Conservation (phyloP, 2,888 invertebrate species). For the Andrena trimmerana region DNA sequence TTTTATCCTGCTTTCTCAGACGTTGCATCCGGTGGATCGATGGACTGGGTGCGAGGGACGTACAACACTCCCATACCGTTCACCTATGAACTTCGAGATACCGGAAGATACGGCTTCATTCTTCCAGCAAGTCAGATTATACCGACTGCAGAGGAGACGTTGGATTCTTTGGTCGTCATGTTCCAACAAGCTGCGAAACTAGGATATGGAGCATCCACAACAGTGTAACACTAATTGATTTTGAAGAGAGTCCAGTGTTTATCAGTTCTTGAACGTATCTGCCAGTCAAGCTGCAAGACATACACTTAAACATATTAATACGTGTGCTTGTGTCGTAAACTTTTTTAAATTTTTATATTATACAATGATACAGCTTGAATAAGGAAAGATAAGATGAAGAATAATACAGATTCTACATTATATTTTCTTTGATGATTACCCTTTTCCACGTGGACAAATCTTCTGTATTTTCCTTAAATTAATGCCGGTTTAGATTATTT, state of each 20-base stretch:
- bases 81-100: conserved; percentile 90
- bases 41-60: conserved; percentile 92
- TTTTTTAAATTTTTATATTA: no score
- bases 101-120: conserved; percentile 88
- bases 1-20: conserved; percentile 84
- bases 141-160: conserved; percentile 89
- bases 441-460: no score
- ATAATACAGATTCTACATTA: not conserved
- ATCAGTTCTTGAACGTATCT: not conserved
- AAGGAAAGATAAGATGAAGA: not conserved
- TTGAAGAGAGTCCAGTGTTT: not conserved
- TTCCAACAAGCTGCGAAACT: conserved; percentile 75
- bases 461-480: not conserved
- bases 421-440: not conserved
- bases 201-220: conserved; percentile 48
- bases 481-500: not conserved
- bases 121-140: conserved; percentile 89
- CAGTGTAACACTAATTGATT: not conserved
- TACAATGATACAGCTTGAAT: not conserved
- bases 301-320: no score
- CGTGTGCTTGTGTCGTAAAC: no score
- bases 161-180: conserved; percentile 87
- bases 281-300: not conserved
- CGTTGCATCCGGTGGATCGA: conserved; percentile 88
- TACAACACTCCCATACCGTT: conserved; percentile 89